Percentiles rank a stretch among this genome's conserved stretches.
These are phyloP conservation scores for Aleiodes testaceus DNA, from an alignment of 2,888 invertebrate genomes.

Conservation along the genomic window DNA sequence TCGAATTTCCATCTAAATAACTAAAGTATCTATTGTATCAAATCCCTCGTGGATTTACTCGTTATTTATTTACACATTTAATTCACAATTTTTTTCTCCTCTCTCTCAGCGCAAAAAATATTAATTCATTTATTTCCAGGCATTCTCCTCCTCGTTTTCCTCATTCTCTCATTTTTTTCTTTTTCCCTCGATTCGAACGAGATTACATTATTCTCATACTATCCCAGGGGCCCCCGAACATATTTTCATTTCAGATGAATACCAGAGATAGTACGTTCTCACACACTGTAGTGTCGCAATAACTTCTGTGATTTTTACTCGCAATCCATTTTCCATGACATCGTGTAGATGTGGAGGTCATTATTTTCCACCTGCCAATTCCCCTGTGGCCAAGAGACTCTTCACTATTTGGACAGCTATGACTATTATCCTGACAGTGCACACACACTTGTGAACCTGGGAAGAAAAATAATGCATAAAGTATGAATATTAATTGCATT, in stretches of 20 bases:
- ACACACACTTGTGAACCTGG: slow-evolving; percentile 58
- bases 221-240: slow-evolving; percentile 18
- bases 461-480: slow-evolving; percentile 26
- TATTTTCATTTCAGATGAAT: slow-evolving; percentile 52
- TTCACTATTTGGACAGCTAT: slow-evolving; percentile 47
- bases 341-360: slow-evolving; percentile 52
- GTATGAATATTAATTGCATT: background rate
- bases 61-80: background rate
- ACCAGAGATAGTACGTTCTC: slow-evolving; percentile 47
- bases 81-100: background rate
- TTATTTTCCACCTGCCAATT: slow-evolving; percentile 58
- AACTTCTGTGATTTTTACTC: slow-evolving; percentile 52
- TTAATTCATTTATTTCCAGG: slow-evolving; percentile 4
- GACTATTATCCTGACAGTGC: slow-evolving; percentile 50
- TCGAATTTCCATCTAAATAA: background rate
- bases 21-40: background rate
- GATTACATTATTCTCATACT: slow-evolving; percentile 6
- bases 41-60: slow-evolving; percentile 1
- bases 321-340: slow-evolving; percentile 63
- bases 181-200: background rate
- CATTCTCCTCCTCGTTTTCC: background rate
- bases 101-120: slow-evolving; percentile 16
- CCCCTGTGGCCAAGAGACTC: slow-evolving; percentile 53
- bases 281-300: slow-evolving; percentile 51
- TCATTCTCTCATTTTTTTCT: background rate